Evolutionary conservation across 2,113 vertebrate species (phyloP), one percentile per base, ranked within the genome.

Genomic region (Calyptomena viridis): DNA sequence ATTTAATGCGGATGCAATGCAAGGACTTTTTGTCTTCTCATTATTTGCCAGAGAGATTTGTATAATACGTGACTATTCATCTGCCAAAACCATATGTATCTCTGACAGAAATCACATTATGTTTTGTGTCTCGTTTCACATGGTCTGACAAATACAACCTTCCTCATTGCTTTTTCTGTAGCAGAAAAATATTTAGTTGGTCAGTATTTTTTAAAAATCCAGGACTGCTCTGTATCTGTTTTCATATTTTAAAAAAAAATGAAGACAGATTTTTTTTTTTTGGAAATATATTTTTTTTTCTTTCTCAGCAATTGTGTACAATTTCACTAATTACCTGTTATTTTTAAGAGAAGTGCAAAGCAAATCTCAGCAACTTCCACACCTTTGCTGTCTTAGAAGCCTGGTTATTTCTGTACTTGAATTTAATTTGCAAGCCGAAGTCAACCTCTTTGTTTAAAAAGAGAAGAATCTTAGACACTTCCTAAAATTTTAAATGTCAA

Each of bases 21-120:
- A 0, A 84, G 56, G 59, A 31, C 56, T 95, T 91, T 75, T 74
- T 14, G 10, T 77, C 73, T 94, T 74, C 84, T 95, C 46, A 37
- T 81, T 73, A 55, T 86, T 84, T 94, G 93, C 87, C 90, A 95
- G 72, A 60, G 52, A 92, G 75, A 83, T 90, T 95, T 95, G 79
- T 85, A 64, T 39, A 59, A 55, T 83, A 87, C 4, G 3, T 83
- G 90, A 88, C 50, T 75, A 25, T 50, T 73, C 67, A 62, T 56
- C 71, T 82, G 91, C 91, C 94, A 95, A 68, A 84, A 46, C 31
- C 46, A 37, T 63, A 77, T 27, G 35, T 66, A 73, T 60, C 72
- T 74, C 73, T 86, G 93, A 62, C 84, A 94, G 77, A 82, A 95
- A 69, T 93, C 40, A 42, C 58, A 68, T 56, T 40, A n/a, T 44